Conservation (phyloP, 2,797 vertebrate genomes). For the Galago senegalensis region DNA sequence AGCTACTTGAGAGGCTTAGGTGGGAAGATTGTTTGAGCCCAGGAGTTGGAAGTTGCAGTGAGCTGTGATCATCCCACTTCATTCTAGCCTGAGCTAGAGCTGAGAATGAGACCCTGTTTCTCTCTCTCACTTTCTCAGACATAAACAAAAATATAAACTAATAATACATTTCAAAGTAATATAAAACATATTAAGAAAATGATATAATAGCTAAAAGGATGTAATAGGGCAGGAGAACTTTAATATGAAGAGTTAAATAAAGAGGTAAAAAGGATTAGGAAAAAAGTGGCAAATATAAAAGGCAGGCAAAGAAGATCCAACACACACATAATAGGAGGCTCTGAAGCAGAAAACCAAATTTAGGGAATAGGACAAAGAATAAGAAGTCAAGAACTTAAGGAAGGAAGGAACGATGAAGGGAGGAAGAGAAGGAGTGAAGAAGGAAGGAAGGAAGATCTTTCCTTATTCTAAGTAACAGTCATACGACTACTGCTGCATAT, state of each 20-base stretch:
- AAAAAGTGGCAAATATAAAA: background rate
- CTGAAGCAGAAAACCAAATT: background rate
- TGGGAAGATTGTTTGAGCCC: background rate
- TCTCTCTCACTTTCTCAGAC: no score
- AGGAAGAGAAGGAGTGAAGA: background rate
- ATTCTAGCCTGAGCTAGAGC: background rate
- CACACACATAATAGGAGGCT: background rate
- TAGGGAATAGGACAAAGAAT: background rate
- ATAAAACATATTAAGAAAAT: conserved; percentile 2
- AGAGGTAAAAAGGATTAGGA: background rate
- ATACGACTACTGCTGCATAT: background rate
- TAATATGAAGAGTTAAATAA: background rate
- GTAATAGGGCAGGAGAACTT: background rate
- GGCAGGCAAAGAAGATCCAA: background rate
- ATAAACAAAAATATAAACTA: background rate
- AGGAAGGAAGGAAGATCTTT: background rate
- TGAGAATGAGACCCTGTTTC: background rate
- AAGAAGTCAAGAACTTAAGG: background rate
- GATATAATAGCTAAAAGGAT: background rate
- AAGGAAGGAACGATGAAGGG: no score
- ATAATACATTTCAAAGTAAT: conserved; percentile 15
- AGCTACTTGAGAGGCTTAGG: background rate
- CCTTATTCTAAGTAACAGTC: background rate
- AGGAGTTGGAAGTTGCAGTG: background rate
- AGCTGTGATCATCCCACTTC: background rate